Evolutionary conservation across 2,113 vertebrate genomes (phyloP).

Genomic region (Micromys minutus): DNA sequence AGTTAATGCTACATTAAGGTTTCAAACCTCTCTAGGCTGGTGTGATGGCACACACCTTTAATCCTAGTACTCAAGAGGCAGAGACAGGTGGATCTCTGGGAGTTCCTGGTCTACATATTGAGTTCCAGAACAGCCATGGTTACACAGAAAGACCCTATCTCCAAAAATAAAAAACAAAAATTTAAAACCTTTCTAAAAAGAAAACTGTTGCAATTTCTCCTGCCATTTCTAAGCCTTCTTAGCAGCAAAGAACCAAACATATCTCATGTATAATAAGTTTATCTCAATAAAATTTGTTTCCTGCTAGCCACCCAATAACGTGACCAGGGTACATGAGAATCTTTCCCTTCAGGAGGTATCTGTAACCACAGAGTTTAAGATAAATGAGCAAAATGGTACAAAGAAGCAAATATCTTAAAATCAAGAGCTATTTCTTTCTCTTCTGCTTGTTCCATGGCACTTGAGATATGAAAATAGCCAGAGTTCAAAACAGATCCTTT

Average conservation of each 20-base stretch:
- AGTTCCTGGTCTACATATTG: background rate
- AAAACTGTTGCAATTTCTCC: constrained; percentile 25
- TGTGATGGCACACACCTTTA: background rate
- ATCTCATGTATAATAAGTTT: background rate
- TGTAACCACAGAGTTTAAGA: constrained; percentile 42
- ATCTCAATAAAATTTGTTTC: constrained; percentile 40
- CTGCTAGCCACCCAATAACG: constrained; percentile 4
- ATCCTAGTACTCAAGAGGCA: background rate
- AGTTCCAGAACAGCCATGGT: background rate
- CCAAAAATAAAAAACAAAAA: background rate
- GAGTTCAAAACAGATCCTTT: constrained; percentile 49
- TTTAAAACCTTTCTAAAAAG: constrained; percentile 40
- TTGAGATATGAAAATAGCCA: constrained; percentile 13
- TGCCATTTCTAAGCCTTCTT: constrained; percentile 12
- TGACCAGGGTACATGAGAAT: background rate
- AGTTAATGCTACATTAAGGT: background rate
- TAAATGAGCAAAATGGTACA: background rate
- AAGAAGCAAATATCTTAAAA: constrained; percentile 51
- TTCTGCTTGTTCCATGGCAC: background rate
- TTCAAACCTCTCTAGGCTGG: constrained; percentile 13
- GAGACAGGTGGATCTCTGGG: background rate
- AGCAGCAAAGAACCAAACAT: constrained; percentile 41
- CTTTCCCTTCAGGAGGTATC: background rate
- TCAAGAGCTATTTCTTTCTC: constrained; percentile 2
- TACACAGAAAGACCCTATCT: background rate